Evolutionary conservation across 2,113 vertebrate species (phyloP).

Genomic region (Craseonycteris thonglongyai): DNA sequence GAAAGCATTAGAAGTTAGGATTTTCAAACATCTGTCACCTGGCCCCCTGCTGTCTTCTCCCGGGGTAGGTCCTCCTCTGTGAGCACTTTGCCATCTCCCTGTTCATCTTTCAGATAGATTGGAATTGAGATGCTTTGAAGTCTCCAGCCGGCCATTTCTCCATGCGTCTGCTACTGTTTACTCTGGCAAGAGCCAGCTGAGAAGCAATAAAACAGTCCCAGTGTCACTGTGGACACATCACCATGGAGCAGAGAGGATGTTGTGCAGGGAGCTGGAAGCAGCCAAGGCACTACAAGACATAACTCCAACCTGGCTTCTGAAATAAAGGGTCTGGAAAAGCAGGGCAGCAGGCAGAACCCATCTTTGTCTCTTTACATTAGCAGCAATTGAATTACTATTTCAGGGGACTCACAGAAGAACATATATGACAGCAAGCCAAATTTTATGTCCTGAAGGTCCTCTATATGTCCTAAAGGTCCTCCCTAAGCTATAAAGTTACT

Average conservation of each 20-base stretch:
- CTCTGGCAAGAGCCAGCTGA: not conserved
- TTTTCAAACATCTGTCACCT: not conserved
- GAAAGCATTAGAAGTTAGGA: not conserved
- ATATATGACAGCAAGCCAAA: not conserved
- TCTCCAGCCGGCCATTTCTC: not conserved
- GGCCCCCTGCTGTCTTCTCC: not conserved
- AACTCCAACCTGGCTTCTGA: not conserved
- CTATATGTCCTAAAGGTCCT: not conserved
- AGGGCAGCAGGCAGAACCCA: not conserved
- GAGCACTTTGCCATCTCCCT: not conserved
- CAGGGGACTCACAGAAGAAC: not conserved
- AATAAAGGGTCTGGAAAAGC: not conserved
- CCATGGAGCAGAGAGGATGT: not conserved
- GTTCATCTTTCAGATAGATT: not conserved
- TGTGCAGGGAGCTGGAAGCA: not conserved
- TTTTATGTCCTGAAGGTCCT: not conserved
- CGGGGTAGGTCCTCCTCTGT: not conserved
- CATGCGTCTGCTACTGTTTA: not conserved
- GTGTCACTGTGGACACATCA: not conserved
- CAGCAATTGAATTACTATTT: not conserved
- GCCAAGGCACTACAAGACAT: not conserved
- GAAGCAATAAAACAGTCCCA: not conserved
- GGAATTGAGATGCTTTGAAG: not conserved
- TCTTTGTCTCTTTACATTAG: not conserved
- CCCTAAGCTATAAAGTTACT: not conserved